These are phyloP conservation scores for Oedothorax gibbosus DNA, from an alignment of 1,140 invertebrate genomes.

Conservation along the genomic window DNA sequence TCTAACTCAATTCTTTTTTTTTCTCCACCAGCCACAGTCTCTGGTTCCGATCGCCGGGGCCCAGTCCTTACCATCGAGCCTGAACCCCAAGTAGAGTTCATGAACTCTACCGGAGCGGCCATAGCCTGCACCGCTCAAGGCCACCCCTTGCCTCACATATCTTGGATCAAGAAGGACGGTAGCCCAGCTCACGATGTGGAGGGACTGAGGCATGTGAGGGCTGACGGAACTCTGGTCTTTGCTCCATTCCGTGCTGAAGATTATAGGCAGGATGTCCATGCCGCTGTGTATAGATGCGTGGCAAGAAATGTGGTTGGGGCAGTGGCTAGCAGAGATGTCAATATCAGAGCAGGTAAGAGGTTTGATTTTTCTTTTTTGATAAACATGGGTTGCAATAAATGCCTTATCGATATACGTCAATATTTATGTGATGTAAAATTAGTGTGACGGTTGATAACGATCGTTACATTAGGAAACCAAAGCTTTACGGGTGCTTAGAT, in stretches of 20 bases:
- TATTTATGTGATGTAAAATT: no score
- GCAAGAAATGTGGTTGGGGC: conserved; percentile 89
- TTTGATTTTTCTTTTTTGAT: no score
- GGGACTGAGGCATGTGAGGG: conserved; percentile 62
- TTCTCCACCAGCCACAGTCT: conserved; percentile 1
- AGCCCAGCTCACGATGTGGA: conserved; percentile 52
- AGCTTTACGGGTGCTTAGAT: no score
- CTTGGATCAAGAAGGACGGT: conserved; percentile 63
- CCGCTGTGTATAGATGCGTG: conserved; percentile 91
- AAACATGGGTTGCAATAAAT: no score
- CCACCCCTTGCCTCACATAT: conserved; percentile 60
- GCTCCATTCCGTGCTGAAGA: conserved; percentile 92
- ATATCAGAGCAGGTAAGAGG: conserved; percentile 90
- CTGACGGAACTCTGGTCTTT: conserved; percentile 75
- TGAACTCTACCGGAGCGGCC: conserved; percentile 63
- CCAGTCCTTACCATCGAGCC: conserved; percentile 60
- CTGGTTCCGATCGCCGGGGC: conserved; percentile 38
- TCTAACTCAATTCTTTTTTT: background rate
- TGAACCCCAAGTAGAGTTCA: conserved; percentile 62
- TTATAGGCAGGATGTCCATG: conserved; percentile 93
- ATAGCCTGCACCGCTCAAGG: conserved; percentile 62
- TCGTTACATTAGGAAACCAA: no score
- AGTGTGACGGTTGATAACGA: no score
- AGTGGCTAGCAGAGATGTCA: conserved; percentile 90
- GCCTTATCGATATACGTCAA: no score